Conservation (phyloP, 1,140 invertebrate genomes). For the Calliphora vicina region DNA sequence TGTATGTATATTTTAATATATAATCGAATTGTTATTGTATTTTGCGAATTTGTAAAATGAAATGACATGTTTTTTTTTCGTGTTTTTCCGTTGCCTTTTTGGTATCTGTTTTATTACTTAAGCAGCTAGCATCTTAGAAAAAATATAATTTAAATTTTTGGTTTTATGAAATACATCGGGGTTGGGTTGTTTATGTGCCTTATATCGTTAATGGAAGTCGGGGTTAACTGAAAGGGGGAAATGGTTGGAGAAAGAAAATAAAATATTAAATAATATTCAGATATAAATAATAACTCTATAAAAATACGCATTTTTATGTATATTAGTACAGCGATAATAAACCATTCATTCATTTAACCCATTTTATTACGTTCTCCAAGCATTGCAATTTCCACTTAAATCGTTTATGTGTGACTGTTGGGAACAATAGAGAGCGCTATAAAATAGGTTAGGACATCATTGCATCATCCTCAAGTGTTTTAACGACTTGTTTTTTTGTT, state of each 20-base stretch:
- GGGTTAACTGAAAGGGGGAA: slow-evolving; percentile 15
- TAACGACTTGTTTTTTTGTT: not conserved
- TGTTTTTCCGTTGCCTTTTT: slow-evolving; percentile 32
- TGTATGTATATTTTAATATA: no score
- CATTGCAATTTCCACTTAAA: not conserved
- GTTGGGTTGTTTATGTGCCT: not conserved
- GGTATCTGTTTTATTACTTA: slow-evolving; percentile 34
- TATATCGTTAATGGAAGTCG: slow-evolving; percentile 21
- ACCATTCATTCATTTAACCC: no score
- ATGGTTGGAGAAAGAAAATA: not conserved
- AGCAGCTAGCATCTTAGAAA: slow-evolving; percentile 33
- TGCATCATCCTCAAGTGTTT: not conserved
- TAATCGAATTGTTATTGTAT: no score
- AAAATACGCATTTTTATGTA: not conserved
- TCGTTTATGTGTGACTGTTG: no score
- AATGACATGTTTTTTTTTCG: not conserved
- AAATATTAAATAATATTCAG: not conserved
- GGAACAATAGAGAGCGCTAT: not conserved
- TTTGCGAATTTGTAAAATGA: not conserved
- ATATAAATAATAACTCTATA: not conserved
- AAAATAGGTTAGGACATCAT: not conserved
- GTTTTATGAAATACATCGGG: slow-evolving; percentile 27
- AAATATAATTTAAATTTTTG: slow-evolving; percentile 16
- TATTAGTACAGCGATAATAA: not conserved
- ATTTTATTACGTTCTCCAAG: not conserved